Conservation (phyloP, 2,113 vertebrate genomes). For the Dendropsophus ebraccatus region DNA sequence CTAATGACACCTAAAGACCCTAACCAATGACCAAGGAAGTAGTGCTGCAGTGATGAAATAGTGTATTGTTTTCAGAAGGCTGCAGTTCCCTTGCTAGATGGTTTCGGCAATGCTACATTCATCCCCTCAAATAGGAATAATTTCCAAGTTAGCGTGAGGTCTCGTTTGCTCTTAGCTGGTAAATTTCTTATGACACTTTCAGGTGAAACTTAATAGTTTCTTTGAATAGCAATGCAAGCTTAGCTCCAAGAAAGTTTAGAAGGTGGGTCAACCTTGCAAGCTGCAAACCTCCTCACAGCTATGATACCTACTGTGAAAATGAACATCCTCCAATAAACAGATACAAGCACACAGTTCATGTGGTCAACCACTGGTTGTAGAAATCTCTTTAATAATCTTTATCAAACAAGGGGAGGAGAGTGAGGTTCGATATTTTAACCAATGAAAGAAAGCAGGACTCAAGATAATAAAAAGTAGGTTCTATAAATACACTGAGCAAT, state of each 20-base stretch:
- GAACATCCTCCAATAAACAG: neutral
- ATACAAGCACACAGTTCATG: neutral
- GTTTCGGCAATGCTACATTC: slow-evolving; percentile 58
- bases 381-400: too few species aligned
- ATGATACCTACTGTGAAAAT: neutral
- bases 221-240: slow-evolving; percentile 61
- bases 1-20: too few species aligned
- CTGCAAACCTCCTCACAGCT: neutral
- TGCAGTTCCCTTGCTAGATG: neutral
- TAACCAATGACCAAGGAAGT: too few species aligned
- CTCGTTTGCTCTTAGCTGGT: slow-evolving; percentile 62
- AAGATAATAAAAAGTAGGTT: too few species aligned
- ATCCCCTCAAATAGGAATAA: slow-evolving; percentile 63
- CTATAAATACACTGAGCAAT: too few species aligned
- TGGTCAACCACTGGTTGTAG: too few species aligned
- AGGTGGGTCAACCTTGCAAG: neutral
- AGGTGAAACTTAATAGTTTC: slow-evolving; percentile 60
- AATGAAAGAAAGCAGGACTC: too few species aligned
- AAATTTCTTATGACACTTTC: slow-evolving; percentile 64
- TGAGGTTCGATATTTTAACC: too few species aligned
- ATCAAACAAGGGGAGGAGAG: too few species aligned
- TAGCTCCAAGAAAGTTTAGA: neutral
- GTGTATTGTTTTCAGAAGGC: too few species aligned
- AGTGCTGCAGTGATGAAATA: neutral
- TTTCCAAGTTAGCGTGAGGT: slow-evolving; percentile 58